Conservation (phyloP, 2,797 vertebrate genomes). For the Steatocranus sp. region DNA sequence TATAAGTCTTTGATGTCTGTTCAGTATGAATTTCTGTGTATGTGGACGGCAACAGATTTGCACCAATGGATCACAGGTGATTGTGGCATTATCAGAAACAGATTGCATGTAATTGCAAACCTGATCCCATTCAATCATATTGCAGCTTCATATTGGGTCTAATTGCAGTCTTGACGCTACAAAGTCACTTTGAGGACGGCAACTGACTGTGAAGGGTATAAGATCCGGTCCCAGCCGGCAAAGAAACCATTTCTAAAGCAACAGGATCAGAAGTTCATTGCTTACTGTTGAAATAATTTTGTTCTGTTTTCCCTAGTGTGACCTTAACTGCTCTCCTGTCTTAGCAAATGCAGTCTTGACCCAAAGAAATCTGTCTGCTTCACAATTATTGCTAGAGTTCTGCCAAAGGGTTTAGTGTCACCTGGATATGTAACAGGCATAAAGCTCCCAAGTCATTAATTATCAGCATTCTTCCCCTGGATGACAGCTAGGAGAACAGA, state of each 20-base stretch:
- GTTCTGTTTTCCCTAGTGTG: background rate
- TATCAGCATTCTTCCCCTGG: background rate
- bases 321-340: background rate
- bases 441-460: conserved; percentile 2
- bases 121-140: background rate
- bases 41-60: background rate
- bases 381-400: background rate
- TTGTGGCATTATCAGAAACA: background rate
- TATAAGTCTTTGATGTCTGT: background rate
- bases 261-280: background rate
- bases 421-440: background rate
- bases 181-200: background rate
- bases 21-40: background rate
- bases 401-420: conserved; percentile 2
- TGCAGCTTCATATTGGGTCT: background rate
- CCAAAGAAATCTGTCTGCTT: background rate
- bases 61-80: background rate
- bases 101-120: background rate
- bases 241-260: background rate
- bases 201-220: background rate
- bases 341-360: background rate
- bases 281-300: background rate
- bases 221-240: background rate
- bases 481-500: conserved; percentile 7
- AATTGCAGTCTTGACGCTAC: background rate